phyloP scores from a whole-genome alignment of 1,140 invertebrate species.

The Bilobella aurantiaca region DNA sequence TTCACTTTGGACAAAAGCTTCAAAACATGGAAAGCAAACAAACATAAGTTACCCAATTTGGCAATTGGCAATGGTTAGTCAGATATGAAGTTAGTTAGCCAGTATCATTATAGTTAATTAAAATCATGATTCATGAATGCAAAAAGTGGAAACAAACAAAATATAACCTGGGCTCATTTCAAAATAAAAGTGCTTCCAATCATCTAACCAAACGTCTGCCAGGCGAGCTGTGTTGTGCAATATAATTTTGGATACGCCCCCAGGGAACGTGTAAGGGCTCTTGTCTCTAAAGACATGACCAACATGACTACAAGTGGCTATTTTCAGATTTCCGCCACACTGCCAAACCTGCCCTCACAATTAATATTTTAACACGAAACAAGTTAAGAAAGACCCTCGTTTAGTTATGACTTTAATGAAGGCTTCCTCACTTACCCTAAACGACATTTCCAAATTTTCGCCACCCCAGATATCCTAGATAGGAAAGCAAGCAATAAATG shows the following conservation, averaged over 20 bases:
- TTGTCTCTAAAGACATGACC: conserved; percentile 98
- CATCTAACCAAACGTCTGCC: conserved; percentile 97
- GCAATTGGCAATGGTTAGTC: too few species aligned
- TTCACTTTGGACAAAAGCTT: background rate
- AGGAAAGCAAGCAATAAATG: too few species aligned
- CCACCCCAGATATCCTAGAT: conserved; percentile 75
- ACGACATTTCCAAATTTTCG: conserved; percentile 98
- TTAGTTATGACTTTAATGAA: background rate
- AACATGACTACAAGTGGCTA: conserved; percentile 81
- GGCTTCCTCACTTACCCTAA: conserved; percentile 61
- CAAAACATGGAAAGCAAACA: too few species aligned
- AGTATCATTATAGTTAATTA: too few species aligned
- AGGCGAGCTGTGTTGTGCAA: conserved; percentile 92
- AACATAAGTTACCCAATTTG: too few species aligned
- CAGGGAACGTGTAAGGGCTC: conserved; percentile 97
- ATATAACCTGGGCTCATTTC: conserved; percentile 85
- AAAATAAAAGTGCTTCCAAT: conserved; percentile 97
- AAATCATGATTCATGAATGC: background rate
- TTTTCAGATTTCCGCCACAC: conserved; percentile 90
- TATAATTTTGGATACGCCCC: conserved; percentile 92
- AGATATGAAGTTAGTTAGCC: too few species aligned
- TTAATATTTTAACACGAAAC: background rate
- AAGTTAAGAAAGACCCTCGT: too few species aligned
- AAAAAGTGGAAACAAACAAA: conserved; percentile 11
- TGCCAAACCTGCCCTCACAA: conserved; percentile 74